Evolutionary conservation across 2,797 vertebrate species (phyloP).

Genomic region (Neosilurus mollespiculum): DNA sequence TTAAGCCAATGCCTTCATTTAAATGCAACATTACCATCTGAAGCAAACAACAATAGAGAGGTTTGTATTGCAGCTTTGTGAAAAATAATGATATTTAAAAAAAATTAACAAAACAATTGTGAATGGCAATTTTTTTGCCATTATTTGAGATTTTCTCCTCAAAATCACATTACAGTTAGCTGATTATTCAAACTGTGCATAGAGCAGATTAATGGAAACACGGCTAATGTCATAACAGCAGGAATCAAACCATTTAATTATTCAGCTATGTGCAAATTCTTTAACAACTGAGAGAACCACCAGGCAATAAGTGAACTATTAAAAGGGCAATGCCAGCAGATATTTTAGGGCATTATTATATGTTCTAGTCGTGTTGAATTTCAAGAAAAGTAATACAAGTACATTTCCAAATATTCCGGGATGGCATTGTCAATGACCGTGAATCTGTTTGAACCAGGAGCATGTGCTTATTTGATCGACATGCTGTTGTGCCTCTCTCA

Average conservation of each 20-base stretch:
- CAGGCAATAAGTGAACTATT: neutral
- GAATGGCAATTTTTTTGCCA: no score
- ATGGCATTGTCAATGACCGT: neutral
- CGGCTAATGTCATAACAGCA: neutral
- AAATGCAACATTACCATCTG: neutral
- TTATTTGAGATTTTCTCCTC: no score
- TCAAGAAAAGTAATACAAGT: neutral
- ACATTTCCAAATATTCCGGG: neutral
- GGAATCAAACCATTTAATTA: neutral
- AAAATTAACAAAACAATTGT: no score
- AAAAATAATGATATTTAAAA: no score
- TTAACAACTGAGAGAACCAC: neutral
- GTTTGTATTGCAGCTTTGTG: no score
- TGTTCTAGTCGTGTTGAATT: neutral
- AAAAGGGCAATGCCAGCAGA: neutral
- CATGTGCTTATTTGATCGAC: neutral
- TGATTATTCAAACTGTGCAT: no score
- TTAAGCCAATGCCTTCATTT: neutral
- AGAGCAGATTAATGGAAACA: no score
- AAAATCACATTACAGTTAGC: no score
- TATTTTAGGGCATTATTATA: neutral
- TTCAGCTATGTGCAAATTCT: neutral
- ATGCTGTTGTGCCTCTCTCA: neutral
- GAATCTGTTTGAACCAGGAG: neutral
- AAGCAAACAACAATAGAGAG: neutral